These are phyloP conservation scores for Syngnathus floridae DNA, from an alignment of 2,113 vertebrate genomes.

Conservation along the genomic window DNA sequence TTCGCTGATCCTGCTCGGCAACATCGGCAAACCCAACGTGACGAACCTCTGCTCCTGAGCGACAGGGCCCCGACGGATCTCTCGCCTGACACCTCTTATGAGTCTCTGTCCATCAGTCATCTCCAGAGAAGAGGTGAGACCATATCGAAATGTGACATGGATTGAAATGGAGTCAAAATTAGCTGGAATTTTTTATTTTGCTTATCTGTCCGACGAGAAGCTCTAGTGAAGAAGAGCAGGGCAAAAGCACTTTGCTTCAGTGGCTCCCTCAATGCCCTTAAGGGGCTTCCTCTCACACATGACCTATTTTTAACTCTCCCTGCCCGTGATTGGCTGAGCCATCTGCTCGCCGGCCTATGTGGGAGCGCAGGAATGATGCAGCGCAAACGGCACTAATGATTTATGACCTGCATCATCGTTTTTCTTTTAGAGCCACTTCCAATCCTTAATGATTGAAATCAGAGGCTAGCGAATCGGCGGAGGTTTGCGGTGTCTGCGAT, in stretches of 20 bases:
- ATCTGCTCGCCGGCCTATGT: constrained; percentile 48
- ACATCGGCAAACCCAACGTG: constrained; percentile 20
- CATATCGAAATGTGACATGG: background rate
- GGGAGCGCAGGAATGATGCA: constrained; percentile 33
- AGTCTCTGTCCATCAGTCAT: constrained; percentile 84
- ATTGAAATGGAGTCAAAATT: constrained; percentile 6
- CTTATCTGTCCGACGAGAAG: constrained; percentile 27
- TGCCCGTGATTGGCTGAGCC: constrained; percentile 64
- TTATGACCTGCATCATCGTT: constrained; percentile 22
- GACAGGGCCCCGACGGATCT: constrained; percentile 82
- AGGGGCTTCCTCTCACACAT: constrained; percentile 69
- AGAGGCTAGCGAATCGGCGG: background rate
- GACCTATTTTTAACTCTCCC: constrained; percentile 74
- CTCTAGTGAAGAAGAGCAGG: constrained; percentile 39
- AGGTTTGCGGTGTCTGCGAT: constrained; percentile 5
- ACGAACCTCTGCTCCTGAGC: constrained; percentile 79
- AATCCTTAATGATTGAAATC: constrained; percentile 7
- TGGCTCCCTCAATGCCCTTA: constrained; percentile 63
- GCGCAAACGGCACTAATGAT: constrained; percentile 33
- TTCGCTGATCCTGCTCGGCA: constrained; percentile 23
- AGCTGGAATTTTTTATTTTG: background rate
- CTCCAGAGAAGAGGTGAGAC: constrained; percentile 86
- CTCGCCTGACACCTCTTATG: constrained; percentile 80
- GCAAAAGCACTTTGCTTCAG: constrained; percentile 49
- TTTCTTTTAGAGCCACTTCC: background rate